Evolutionary conservation across 2,113 vertebrate genomes (phyloP).

Genomic region (Aspidoscelis tigris): DNA sequence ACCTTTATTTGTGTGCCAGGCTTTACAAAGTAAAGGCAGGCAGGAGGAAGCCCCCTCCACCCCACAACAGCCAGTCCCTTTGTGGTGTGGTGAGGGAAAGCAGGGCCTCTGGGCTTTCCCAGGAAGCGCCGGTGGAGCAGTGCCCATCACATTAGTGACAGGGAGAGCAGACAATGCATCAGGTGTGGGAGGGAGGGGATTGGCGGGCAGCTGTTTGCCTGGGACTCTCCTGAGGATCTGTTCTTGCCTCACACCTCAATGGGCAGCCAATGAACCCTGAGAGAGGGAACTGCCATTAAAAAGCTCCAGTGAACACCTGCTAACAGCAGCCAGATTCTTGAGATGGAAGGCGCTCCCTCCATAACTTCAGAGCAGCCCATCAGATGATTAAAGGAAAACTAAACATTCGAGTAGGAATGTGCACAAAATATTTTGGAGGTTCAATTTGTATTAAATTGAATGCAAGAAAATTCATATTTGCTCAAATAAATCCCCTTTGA

Average conservation of each 20-base stretch:
- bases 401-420: no score
- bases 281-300: background rate
- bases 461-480: no score
- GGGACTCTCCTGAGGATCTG: background rate
- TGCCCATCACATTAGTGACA: constrained; percentile 7
- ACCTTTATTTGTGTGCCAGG: background rate
- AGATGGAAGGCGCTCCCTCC: background rate
- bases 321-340: background rate
- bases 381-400: background rate
- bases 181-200: background rate
- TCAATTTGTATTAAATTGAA: no score
- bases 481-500: no score
- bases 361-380: constrained; percentile 1
- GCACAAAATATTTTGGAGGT: no score
- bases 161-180: background rate
- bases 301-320: constrained; percentile 12
- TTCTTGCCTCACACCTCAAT: background rate
- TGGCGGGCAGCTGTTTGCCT: constrained; percentile 24
- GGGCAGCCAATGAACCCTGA: background rate
- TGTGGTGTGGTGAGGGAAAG: background rate
- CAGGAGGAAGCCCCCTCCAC: background rate
- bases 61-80: constrained; percentile 6
- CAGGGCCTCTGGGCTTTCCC: background rate
- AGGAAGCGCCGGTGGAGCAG: background rate
- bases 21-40: background rate